A percentile compares a stretch with the other conserved stretches of the same genome.
Evolutionary conservation across 1,140 invertebrate species (phyloP).

Genomic region (Hylaeus volcanicus): DNA sequence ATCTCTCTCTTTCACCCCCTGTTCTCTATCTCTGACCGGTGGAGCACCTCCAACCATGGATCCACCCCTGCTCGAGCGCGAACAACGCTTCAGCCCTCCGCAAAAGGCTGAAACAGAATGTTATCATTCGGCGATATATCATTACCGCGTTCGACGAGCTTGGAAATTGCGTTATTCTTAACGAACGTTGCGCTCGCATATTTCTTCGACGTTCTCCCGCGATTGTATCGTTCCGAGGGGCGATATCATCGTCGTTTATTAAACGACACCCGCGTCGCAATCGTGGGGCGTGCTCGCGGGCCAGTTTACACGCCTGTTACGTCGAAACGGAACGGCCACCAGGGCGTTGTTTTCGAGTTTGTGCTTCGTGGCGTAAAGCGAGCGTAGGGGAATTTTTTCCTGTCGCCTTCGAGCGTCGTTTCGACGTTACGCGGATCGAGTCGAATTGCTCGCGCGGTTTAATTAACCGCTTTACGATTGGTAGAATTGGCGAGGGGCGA

Average conservation of each 20-base stretch:
- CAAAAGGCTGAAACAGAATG: slow-evolving; percentile 69
- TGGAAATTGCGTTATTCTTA: slow-evolving; percentile 75
- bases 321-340: background rate
- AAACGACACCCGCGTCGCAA: slow-evolving; percentile 14
- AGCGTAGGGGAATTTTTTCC: background rate
- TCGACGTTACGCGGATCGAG: slow-evolving; percentile 2
- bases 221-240: slow-evolving; percentile 23
- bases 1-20: slow-evolving; percentile 3
- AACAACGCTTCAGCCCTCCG: slow-evolving; percentile 30
- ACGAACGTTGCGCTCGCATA: slow-evolving; percentile 37
- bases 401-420: background rate
- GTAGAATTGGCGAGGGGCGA: background rate
- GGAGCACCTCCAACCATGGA: background rate
- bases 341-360: slow-evolving; percentile 30
- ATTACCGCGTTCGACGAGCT: slow-evolving; percentile 68
- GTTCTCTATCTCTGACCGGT: background rate
- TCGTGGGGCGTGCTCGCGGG: slow-evolving; percentile 10
- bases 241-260: slow-evolving; percentile 53
- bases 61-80: slow-evolving; percentile 27
- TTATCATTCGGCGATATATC: slow-evolving; percentile 74
- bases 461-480: slow-evolving; percentile 35
- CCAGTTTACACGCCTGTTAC: slow-evolving; percentile 21
- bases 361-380: slow-evolving; percentile 5
- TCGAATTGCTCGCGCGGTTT: slow-evolving; percentile 4
- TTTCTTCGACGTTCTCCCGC: slow-evolving; percentile 45